Evolutionary conservation across 2,888 invertebrate genomes (phyloP).

Genomic region (Trichopria drosophilae): DNA sequence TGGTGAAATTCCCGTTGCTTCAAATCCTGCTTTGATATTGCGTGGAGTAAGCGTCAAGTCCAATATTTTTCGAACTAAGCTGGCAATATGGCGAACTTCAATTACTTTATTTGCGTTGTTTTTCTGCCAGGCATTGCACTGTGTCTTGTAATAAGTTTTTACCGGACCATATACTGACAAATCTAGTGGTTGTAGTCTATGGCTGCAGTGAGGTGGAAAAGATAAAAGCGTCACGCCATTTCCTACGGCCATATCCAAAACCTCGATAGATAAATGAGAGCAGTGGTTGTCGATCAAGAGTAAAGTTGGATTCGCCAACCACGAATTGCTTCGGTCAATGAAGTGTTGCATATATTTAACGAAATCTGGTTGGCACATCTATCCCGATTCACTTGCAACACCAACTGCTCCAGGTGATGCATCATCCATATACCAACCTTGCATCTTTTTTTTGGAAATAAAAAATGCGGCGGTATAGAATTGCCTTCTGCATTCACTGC

Average conservation of each 20-base stretch:
- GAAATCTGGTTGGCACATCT: conserved; percentile 44
- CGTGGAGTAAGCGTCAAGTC: conserved; percentile 10
- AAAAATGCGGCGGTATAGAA: conserved; percentile 27
- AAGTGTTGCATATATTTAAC: conserved; percentile 28
- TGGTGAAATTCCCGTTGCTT: conserved; percentile 28
- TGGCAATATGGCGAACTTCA: conserved; percentile 30
- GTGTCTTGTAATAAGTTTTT: conserved; percentile 9
- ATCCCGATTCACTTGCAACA: conserved; percentile 39
- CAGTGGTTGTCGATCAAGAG: conserved; percentile 35
- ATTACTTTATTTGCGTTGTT: conserved; percentile 13
- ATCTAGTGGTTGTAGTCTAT: conserved; percentile 21
- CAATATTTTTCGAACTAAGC: conserved; percentile 32
- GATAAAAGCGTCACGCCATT: conserved; percentile 15
- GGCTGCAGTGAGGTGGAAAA: conserved; percentile 20
- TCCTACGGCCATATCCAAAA: conserved; percentile 30
- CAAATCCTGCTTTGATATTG: conserved; percentile 10
- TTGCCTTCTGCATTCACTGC: no score
- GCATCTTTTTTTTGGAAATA: conserved; percentile 29
- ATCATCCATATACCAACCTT: conserved; percentile 27
- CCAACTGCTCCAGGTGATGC: conserved; percentile 35
- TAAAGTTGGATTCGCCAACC: conserved; percentile 23
- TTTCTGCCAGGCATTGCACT: conserved; percentile 6
- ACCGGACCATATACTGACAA: conserved; percentile 10
- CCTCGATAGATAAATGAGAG: conserved; percentile 35
- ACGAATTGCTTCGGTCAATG: conserved; percentile 14